These are phyloP conservation scores for Antennarius striatus DNA, from an alignment of 2,113 vertebrate genomes.

Conservation along the genomic window DNA sequence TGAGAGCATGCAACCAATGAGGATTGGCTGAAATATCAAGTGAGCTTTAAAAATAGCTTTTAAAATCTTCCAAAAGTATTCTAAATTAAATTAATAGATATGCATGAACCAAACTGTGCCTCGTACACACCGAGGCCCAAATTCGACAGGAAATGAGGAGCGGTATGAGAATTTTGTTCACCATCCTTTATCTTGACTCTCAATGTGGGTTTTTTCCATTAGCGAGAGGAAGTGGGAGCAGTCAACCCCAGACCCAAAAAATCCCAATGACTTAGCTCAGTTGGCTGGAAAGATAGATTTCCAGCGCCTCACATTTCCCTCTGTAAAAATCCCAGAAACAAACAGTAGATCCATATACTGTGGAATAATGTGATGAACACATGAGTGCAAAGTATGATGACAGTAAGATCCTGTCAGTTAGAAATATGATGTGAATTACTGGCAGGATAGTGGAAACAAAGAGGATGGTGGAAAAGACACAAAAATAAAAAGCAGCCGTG, in stretches of 20 bases:
- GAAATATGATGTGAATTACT: constrained; percentile 10
- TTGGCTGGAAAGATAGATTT: constrained; percentile 57
- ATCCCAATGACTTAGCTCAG: constrained; percentile 50
- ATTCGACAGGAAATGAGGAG: constrained; percentile 43
- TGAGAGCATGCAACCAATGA: constrained; percentile 39
- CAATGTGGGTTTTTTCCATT: constrained; percentile 58
- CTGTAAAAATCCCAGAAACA: constrained; percentile 34
- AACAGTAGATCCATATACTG: constrained; percentile 44
- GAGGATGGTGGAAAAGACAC: neutral
- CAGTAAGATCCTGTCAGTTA: constrained; percentile 3
- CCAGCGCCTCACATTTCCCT: constrained; percentile 26
- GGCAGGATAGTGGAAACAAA: constrained; percentile 15
- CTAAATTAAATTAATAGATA: constrained; percentile 51
- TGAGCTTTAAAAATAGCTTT: constrained; percentile 43
- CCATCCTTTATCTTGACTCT: constrained; percentile 57
- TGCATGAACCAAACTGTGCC: constrained; percentile 21
- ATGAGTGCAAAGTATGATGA: neutral
- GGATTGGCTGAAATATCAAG: constrained; percentile 57
- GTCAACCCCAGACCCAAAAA: constrained; percentile 40
- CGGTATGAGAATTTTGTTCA: constrained; percentile 34
- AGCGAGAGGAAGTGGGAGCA: constrained; percentile 53
- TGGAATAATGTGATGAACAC: constrained; percentile 40
- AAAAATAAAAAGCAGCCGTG: constrained; percentile 15
- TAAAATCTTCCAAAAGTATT: constrained; percentile 28
- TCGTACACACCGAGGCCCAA: constrained; percentile 2